Percentiles rank a stretch among this genome's conserved stretches.
Conservation (phyloP, 2,888 invertebrate genomes). For the Coronaproctus castanopsis region DNA sequence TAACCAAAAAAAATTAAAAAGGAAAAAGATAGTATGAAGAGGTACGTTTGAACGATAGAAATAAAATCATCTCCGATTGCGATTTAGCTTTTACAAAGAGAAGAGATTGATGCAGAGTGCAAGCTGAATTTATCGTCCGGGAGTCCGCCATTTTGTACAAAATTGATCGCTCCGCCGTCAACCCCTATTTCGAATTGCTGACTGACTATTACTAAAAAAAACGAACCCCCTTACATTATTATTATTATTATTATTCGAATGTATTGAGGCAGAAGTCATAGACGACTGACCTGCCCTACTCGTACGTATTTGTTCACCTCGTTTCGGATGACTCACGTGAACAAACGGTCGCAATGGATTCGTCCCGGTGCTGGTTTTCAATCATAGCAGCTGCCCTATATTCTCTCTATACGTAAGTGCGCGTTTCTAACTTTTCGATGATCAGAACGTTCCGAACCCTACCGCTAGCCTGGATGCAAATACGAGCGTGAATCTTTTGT, state of each 20-base stretch:
- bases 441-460: too few species aligned
- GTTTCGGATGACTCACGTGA: conserved; percentile 13
- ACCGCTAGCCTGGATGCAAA: too few species aligned
- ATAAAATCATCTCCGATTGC: neutral
- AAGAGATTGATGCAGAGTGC: too few species aligned
- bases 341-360: conserved; percentile 14
- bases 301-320: too few species aligned
- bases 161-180: neutral
- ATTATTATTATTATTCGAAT: too few species aligned
- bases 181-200: neutral
- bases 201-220: neutral
- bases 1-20: too few species aligned
- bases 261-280: too few species aligned
- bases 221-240: too few species aligned
- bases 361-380: conserved; percentile 14
- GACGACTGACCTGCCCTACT: too few species aligned
- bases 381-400: conserved; percentile 12
- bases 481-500: too few species aligned
- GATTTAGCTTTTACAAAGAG: neutral
- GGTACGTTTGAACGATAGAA: neutral
- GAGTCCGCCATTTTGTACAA: neutral
- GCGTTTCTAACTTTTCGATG: too few species aligned
- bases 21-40: neutral
- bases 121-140: neutral
- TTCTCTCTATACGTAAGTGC: neutral